Conservation (phyloP, 2,113 vertebrate species). For the Perca schrenkii region DNA sequence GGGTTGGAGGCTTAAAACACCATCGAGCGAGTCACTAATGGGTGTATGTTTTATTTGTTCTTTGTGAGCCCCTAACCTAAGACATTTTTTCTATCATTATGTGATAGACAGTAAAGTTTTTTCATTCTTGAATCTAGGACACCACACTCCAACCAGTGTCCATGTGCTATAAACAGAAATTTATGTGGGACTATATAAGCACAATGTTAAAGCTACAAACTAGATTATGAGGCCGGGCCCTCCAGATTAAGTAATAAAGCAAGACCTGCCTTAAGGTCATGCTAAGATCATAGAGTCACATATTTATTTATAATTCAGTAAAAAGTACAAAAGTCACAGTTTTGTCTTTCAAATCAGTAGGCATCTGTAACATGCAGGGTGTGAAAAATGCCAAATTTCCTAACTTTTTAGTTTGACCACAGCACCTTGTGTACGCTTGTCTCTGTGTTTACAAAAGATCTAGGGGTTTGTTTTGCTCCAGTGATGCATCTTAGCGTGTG, state of each 20-base stretch:
- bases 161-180: neutral
- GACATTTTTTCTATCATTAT: too few relatives aligned
- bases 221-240: neutral
- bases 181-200: neutral
- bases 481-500: conserved; percentile 12
- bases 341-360: neutral
- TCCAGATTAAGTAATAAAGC: neutral
- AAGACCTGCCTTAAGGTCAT: neutral
- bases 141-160: neutral
- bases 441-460: neutral
- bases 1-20: too few relatives aligned
- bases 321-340: neutral
- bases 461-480: neutral
- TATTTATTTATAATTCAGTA: neutral
- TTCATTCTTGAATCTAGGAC: neutral
- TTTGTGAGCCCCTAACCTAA: too few relatives aligned
- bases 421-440: neutral
- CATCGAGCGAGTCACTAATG: too few relatives aligned
- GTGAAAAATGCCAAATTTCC: neutral
- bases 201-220: neutral
- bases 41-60: too few relatives aligned
- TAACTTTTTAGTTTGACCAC: neutral
- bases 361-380: neutral
- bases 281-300: neutral
- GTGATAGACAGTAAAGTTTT: too few relatives aligned